Evolutionary conservation across 2,113 vertebrate genomes (phyloP).

Genomic region (rabbit (Oryctolagus cuniculus)): DNA sequence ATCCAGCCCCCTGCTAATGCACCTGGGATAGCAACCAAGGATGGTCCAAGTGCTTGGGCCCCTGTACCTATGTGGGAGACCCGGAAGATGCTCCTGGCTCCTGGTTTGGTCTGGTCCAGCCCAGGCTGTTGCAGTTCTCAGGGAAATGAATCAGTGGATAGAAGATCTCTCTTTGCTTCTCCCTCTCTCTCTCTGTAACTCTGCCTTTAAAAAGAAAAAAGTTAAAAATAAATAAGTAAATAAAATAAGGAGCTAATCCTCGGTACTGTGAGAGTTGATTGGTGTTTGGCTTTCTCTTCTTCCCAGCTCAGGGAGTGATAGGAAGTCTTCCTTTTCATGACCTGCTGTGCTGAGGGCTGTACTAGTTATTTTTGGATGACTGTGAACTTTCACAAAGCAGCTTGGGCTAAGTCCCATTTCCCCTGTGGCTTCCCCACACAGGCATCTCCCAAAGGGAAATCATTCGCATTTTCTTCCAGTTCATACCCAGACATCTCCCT

Average conservation of each 20-base stretch:
- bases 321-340: not conserved
- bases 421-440: not conserved
- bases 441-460: not conserved
- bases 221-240: no score
- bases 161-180: no score
- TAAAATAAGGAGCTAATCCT: not conserved
- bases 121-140: no score
- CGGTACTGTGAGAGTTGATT: conserved; percentile 46
- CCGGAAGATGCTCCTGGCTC: no score
- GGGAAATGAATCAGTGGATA: no score
- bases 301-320: conserved; percentile 5
- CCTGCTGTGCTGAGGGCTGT: not conserved
- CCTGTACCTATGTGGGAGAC: no score
- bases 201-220: no score
- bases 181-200: no score
- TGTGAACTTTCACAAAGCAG: not conserved
- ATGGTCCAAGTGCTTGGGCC: no score
- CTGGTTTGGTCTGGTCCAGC: no score
- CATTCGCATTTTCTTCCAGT: not conserved
- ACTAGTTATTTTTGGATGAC: conserved; percentile 56
- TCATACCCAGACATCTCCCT: not conserved
- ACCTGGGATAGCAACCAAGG: no score
- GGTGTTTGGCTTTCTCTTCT: conserved; percentile 22
- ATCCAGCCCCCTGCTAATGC: no score
- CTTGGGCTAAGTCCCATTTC: not conserved